Percentiles rank a stretch among this genome's conserved stretches.
phyloP scores from a whole-genome alignment of 2,888 invertebrate genomes.

The Cloeon dipterum region DNA sequence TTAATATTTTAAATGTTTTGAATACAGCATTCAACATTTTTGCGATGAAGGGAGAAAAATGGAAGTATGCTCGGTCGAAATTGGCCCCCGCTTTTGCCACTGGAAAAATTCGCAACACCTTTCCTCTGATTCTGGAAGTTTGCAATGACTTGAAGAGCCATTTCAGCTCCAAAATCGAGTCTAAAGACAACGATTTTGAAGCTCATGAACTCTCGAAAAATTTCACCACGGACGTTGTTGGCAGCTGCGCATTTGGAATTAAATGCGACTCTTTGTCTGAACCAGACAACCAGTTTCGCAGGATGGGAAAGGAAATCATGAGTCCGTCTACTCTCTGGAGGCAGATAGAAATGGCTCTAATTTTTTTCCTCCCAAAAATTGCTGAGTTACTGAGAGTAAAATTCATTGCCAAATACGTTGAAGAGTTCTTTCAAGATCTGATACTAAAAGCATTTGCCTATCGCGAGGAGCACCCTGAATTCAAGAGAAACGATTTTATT shows the following conservation, averaged over 20 bases:
- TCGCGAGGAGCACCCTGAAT: neutral
- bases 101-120: neutral
- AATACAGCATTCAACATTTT: neutral
- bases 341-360: neutral
- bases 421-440: neutral
- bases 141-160: neutral
- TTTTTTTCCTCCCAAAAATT: neutral
- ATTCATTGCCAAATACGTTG: neutral
- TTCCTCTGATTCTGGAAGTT: neutral
- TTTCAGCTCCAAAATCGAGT: neutral
- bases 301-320: neutral
- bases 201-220: neutral
- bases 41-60: neutral
- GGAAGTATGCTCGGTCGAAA: constrained; percentile 1
- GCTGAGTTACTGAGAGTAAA: neutral
- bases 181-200: neutral
- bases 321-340: neutral
- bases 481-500: neutral
- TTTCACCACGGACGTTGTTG: neutral
- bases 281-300: neutral
- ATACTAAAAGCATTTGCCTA: neutral
- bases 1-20: no score
- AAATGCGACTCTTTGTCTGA: neutral
- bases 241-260: neutral
- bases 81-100: neutral